A percentile compares a stretch with the other conserved stretches of the same genome.
These are phyloP conservation scores for Lateolabrax maculatus DNA, from an alignment of 2,797 vertebrate genomes.

Conservation along the genomic window DNA sequence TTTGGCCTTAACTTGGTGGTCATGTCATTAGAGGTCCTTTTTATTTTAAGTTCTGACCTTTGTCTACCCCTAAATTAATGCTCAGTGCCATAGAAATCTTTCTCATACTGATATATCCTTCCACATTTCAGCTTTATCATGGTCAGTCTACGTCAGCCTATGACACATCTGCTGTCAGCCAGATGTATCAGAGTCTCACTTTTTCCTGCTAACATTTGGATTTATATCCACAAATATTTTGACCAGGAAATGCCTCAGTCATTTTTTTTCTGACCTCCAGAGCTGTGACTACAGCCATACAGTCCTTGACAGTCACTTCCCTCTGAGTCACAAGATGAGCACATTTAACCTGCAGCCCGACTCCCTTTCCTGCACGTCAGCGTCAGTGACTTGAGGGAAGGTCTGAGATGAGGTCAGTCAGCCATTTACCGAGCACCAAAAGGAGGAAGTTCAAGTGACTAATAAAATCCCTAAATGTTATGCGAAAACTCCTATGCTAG, in stretches of 20 bases:
- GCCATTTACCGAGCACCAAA: slow-evolving; percentile 1
- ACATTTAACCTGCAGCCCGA: slow-evolving; percentile 15
- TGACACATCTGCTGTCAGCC: not conserved
- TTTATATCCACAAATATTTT: slow-evolving; percentile 16
- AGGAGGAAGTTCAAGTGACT: slow-evolving; percentile 39
- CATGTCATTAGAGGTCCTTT: slow-evolving; percentile 9
- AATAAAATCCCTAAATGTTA: slow-evolving; percentile 17
- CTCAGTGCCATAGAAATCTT: slow-evolving; percentile 20
- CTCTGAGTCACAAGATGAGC: slow-evolving; percentile 59
- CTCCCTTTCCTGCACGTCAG: slow-evolving; percentile 48
- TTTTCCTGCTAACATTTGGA: not conserved
- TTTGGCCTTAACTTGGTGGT: slow-evolving; percentile 36
- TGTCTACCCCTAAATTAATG: not conserved
- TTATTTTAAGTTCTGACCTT: not conserved
- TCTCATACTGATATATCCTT: no score
- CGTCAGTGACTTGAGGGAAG: slow-evolving; percentile 22
- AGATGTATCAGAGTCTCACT: not conserved
- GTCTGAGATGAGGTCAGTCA: slow-evolving; percentile 48
- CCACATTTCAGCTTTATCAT: no score
- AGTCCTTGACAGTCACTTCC: slow-evolving; percentile 44
- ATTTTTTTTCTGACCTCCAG: slow-evolving; percentile 15
- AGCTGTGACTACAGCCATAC: slow-evolving; percentile 4
- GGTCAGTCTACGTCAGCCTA: not conserved
- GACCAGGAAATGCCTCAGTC: not conserved
- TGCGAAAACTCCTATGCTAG: slow-evolving; percentile 17